Percentiles rank a stretch among this genome's conserved stretches.
Evolutionary conservation across 2,888 invertebrate genomes (phyloP).

Genomic region (Platycnemis pennipes): DNA sequence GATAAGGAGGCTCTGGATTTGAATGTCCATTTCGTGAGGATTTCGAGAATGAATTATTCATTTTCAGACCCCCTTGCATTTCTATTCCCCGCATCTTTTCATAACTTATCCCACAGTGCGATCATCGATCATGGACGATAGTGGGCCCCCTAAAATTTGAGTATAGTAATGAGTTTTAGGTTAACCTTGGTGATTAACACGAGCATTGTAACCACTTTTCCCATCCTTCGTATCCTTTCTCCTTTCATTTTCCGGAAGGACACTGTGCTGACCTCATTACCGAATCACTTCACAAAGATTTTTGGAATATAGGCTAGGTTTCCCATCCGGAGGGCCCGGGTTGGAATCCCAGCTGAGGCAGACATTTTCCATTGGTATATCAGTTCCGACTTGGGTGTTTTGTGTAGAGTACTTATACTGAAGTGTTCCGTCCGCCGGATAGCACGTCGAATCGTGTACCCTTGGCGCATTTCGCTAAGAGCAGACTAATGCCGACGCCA

Average conservation of each 20-base stretch:
- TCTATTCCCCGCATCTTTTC: not conserved
- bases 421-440: too few relatives aligned
- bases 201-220: not conserved
- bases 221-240: not conserved
- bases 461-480: too few relatives aligned
- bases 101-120: not conserved
- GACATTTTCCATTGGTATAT: too few relatives aligned
- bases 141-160: not conserved
- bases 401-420: too few relatives aligned
- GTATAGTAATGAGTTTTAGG: too few relatives aligned
- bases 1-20: not conserved
- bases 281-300: too few relatives aligned
- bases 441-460: too few relatives aligned
- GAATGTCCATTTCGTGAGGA: conserved; percentile 8
- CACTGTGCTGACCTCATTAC: not conserved
- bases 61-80: not conserved
- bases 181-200: not conserved
- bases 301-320: too few relatives aligned
- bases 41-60: not conserved
- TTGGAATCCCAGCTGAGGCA: too few relatives aligned
- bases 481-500: too few relatives aligned
- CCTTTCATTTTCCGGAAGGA: not conserved
- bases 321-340: too few relatives aligned
- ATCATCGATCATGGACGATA: not conserved
- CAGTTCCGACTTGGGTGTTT: too few relatives aligned